Conservation (phyloP, 2,113 vertebrate genomes). For the Chrysemys picta region DNA sequence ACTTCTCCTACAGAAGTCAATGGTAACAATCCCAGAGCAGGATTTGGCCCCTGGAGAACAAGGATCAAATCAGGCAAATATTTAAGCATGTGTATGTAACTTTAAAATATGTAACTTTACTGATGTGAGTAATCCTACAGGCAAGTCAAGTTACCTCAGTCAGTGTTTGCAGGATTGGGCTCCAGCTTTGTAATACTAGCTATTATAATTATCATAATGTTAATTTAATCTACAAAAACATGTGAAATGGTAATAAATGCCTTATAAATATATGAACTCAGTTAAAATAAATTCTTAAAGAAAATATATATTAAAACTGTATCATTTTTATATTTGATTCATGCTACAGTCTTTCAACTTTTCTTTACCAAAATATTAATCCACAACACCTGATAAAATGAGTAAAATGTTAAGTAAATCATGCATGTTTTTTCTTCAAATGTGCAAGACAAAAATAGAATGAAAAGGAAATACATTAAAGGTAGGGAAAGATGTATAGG, state of each 20-base stretch:
- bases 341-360: neutral
- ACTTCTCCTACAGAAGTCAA: neutral
- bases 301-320: neutral
- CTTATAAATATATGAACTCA: neutral
- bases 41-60: neutral
- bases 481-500: constrained; percentile 27
- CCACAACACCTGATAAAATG: neutral
- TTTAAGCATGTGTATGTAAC: neutral
- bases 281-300: neutral
- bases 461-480: constrained; percentile 5
- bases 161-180: constrained; percentile 19
- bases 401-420: constrained; percentile 33
- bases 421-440: constrained; percentile 18
- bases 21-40: neutral
- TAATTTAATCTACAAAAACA: constrained; percentile 22
- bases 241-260: neutral
- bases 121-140: neutral
- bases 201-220: constrained; percentile 17
- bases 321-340: neutral
- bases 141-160: constrained; percentile 1
- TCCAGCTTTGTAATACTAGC: neutral
- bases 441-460: constrained; percentile 20
- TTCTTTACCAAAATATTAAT: neutral
- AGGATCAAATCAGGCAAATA: neutral
- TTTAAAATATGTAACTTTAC: neutral